Evolutionary conservation across 2,888 invertebrate genomes (phyloP), one percentile per base, ranked within the genome.

Genomic region (Zootermopsis nevadensis): DNA sequence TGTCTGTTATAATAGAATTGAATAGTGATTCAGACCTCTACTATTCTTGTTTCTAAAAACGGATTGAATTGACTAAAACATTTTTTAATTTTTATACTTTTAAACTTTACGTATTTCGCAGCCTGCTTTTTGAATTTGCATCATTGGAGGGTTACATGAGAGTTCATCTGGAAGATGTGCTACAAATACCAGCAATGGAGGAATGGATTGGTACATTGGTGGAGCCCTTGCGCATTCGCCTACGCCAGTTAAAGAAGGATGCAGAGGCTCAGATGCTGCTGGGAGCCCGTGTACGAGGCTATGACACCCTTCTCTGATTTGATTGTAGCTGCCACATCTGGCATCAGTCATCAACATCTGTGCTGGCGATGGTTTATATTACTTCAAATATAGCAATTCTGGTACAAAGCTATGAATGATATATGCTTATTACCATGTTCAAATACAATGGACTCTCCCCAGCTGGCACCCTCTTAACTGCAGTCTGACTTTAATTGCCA

Each of bases 141-240:
- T 89, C 90, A 0, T 85, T 93, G 27, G 92, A 93, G 87, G 89
- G 88, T 24, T 92, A 91, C 83, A 86, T 94, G 79, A 90, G 90
- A n/a, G 87, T 88, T 0, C 90, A 91, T 80, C 90, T 94, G 87
- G 90, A 90, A 83, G 87, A 89, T 12, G 88, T 93, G 38, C 93
- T 92, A 24, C 93, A 92, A 33, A 87, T 89, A n/a, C 90, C 93
- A 31, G 93, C 92, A 66, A 88, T 91, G 0, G 92, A 92, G 24
- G 94, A 94, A 86, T 92, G 94, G 91, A 85, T 93, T 6, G 92
- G 91, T 2, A 92, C 93, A 1, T 90, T 91, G 86, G 86, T 94
- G 10, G 87, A 89, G 4, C 93, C 93, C 0, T 87, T 93, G 35
- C 90, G 91, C 86, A 89, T 89, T 55, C 90, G 91, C 85, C 87